phyloP scores from a whole-genome alignment of 2,797 vertebrate species.

The Sarcophilus harrisii region DNA sequence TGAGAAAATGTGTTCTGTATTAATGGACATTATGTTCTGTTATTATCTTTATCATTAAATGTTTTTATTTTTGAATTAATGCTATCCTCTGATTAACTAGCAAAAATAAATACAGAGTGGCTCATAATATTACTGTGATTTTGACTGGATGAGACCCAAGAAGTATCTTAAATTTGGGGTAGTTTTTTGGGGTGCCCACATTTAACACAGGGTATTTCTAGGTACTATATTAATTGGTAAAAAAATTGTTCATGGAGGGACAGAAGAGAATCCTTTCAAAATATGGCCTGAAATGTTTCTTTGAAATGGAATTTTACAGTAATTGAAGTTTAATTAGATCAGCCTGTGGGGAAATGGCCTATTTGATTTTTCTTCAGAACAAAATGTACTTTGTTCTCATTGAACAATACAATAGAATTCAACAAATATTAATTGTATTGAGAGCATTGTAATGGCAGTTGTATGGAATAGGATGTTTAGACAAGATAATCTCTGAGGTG shows the following conservation, averaged over 20 bases:
- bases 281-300: constrained; percentile 16
- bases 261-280: not conserved
- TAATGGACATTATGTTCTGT: not conserved
- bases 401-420: not conserved
- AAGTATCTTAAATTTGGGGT: not conserved
- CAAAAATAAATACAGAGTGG: not conserved
- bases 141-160: not conserved
- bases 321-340: constrained; percentile 53
- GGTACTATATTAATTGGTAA: not conserved
- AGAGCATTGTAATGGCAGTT: not conserved
- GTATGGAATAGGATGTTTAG: not conserved
- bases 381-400: not conserved
- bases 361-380: not conserved
- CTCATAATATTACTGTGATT: not conserved
- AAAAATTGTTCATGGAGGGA: not conserved
- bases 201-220: not conserved
- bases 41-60: not conserved
- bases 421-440: not conserved
- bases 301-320: constrained; percentile 30
- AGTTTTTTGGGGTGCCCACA: not conserved
- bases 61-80: not conserved
- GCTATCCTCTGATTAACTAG: not conserved
- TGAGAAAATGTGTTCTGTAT: not conserved
- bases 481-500: not conserved
- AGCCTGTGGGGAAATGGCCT: not conserved